A percentile compares a stretch with the other conserved stretches of the same genome.
Evolutionary conservation across 2,113 vertebrate species (phyloP).

Genomic region (Baryphthengus martii): DNA sequence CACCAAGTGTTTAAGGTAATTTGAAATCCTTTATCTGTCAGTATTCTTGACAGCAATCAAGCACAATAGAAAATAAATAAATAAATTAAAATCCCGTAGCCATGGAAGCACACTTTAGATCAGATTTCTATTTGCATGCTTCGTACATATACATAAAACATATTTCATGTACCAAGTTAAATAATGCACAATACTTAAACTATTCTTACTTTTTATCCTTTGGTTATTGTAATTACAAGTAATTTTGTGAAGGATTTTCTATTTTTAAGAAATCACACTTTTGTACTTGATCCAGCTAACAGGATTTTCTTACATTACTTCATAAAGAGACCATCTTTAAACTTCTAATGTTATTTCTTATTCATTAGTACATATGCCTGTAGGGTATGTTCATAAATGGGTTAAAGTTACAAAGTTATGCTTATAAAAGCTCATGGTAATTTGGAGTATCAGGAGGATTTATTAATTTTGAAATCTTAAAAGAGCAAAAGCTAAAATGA

Average conservation of each 20-base stretch:
- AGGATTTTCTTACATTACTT: constrained; percentile 99
- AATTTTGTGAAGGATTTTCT: constrained; percentile 86
- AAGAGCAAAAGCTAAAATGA: constrained; percentile 94
- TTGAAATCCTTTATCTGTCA: constrained; percentile 42
- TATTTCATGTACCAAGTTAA: constrained; percentile 75
- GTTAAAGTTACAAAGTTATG: constrained; percentile 99
- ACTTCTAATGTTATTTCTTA: constrained; percentile 99
- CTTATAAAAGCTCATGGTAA: constrained; percentile 95
- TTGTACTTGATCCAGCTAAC: constrained; percentile 99
- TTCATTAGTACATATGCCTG: constrained; percentile 99
- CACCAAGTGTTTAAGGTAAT: constrained; percentile 18
- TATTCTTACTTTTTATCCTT: constrained; percentile 83
- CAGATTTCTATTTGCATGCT: constrained; percentile 66
- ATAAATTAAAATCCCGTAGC: constrained; percentile 31
- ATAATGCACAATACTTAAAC: constrained; percentile 79
- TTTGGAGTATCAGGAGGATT: constrained; percentile 93
- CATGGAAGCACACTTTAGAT: constrained; percentile 64
- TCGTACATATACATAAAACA: constrained; percentile 76
- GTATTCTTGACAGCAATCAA: constrained; percentile 45
- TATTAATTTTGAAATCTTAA: constrained; percentile 99
- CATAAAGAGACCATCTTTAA: constrained; percentile 99
- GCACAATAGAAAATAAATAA: constrained; percentile 55
- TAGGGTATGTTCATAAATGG: constrained; percentile 96
- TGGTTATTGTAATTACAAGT: constrained; percentile 90
- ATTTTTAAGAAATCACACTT: constrained; percentile 99